A percentile compares a stretch with the other conserved stretches of the same genome.
Conservation (phyloP, 2,888 invertebrate genomes). For the Amaurobius ferox region DNA sequence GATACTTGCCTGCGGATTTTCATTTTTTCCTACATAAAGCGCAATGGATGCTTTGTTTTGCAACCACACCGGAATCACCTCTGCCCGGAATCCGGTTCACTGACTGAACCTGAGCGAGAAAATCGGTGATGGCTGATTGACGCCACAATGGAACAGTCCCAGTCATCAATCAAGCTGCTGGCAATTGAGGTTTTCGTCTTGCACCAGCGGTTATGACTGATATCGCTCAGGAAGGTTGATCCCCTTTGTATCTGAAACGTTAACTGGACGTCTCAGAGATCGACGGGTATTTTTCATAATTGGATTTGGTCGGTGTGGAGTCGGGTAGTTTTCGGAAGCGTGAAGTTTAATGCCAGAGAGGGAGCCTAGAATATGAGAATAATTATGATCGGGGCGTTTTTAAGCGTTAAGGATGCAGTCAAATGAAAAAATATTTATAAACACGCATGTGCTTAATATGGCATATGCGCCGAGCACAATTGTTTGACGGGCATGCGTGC, state of each 20-base stretch:
- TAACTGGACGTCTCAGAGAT: not conserved
- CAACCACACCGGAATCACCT: slow-evolving; percentile 1
- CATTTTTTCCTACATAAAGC: not conserved
- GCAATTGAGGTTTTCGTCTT: slow-evolving; percentile 30
- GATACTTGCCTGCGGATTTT: not conserved
- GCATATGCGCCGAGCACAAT: too few relatives aligned
- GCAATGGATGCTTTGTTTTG: slow-evolving; percentile 15
- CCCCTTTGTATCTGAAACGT: not conserved
- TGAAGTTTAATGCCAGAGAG: too few relatives aligned
- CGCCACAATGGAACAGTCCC: slow-evolving; percentile 60
- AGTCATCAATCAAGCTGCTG: slow-evolving; percentile 52
- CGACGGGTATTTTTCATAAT: too few relatives aligned
- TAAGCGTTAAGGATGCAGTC: too few relatives aligned
- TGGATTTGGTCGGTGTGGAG: too few relatives aligned
- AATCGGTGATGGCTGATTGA: slow-evolving; percentile 60
- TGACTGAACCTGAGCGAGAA: slow-evolving; percentile 42
- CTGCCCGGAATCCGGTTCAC: slow-evolving; percentile 35
- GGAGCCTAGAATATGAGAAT: too few relatives aligned
- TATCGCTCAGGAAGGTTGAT: not conserved
- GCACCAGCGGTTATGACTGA: slow-evolving; percentile 36
- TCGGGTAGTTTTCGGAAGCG: too few relatives aligned
- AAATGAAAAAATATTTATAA: too few relatives aligned
- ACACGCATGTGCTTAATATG: too few relatives aligned
- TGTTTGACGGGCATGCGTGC: too few relatives aligned
- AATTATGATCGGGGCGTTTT: too few relatives aligned